Percentiles rank a stretch among this genome's conserved stretches.
phyloP scores from a whole-genome alignment of 2,797 vertebrate genomes.

The Euphonia xanthogaster region DNA sequence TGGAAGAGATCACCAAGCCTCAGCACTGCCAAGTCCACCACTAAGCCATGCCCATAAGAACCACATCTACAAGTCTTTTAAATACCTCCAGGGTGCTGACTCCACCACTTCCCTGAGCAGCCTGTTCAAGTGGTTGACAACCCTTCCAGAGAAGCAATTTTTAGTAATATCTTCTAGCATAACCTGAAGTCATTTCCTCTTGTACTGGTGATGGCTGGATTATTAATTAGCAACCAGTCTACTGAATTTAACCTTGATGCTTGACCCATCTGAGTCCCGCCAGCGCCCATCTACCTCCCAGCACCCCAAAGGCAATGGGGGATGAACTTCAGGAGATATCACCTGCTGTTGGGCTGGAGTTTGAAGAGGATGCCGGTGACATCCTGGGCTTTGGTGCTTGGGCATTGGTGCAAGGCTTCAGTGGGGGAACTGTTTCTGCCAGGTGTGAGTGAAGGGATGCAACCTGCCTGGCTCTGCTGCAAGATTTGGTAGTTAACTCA shows the following conservation, averaged over 20 bases:
- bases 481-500: background rate
- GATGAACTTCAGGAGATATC: background rate
- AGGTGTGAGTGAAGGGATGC: background rate
- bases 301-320: background rate
- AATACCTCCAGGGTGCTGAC: background rate
- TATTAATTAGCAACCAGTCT: background rate
- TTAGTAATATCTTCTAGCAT: background rate
- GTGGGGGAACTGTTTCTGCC: background rate
- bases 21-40: background rate
- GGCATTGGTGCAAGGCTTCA: background rate
- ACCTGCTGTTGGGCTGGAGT: background rate
- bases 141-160: background rate
- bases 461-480: background rate
- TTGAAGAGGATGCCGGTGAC: background rate
- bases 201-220: background rate
- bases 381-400: background rate
- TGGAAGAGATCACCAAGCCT: background rate
- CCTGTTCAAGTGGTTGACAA: background rate
- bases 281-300: background rate
- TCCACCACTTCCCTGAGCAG: background rate
- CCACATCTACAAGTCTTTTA: background rate
- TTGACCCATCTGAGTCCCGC: background rate
- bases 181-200: background rate
- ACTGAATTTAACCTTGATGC: background rate
- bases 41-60: background rate